Base-by-base conservation (phyloP, 2,113 vertebrate species). In the Sclerurus mexicanus region DNA sequence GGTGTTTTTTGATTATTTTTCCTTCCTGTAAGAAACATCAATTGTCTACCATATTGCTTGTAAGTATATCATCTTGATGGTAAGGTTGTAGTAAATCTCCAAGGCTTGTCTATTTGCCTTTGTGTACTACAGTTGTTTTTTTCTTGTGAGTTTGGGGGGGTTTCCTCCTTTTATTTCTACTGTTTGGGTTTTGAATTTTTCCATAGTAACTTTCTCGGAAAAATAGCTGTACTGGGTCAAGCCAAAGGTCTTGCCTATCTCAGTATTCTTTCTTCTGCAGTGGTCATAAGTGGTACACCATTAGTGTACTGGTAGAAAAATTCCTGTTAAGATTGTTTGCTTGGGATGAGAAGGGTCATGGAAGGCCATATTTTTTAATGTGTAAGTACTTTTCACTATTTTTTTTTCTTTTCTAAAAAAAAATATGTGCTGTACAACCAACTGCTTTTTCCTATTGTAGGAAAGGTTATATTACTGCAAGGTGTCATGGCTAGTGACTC, bases 251-350 rank as follows among this genome's bases (percentile, higher is more conserved):
- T 66, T 80, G 66, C 37, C 63, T 56, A 83, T 30, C 73, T 89
- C 25, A 3, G 40, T 93, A 50, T 78, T 94, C 72, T 81, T 19
- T 89, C 73, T 93, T 62, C 27, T 78, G 47, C 73, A 91, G 69
- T 47, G 56, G 77, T 75, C 77, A 63, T 93, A 95, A 94, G 87
- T 71, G 77, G 67, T 71, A 68, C 44, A 87, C 73, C 69, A 93
- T 95, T 93, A 91, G 77, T 91, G 69, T 55, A 67, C 33, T 39
- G 46, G 81, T 46, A 85, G 52, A 94, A 93, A 92, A 95, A 94
- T 21, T 85, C 56, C 73, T 93, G 77, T 90, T 90, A 80, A 94
- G 63, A 86, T 88, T 83, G n/a, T 89, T 94, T 94, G 39, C 78
- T 78, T 20, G 1, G 66, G 56, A 77, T 91, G 80, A 91, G 47